Evolutionary conservation across 1,140 invertebrate species (phyloP).

Genomic region (Gyrodactylus bullatarudis): DNA sequence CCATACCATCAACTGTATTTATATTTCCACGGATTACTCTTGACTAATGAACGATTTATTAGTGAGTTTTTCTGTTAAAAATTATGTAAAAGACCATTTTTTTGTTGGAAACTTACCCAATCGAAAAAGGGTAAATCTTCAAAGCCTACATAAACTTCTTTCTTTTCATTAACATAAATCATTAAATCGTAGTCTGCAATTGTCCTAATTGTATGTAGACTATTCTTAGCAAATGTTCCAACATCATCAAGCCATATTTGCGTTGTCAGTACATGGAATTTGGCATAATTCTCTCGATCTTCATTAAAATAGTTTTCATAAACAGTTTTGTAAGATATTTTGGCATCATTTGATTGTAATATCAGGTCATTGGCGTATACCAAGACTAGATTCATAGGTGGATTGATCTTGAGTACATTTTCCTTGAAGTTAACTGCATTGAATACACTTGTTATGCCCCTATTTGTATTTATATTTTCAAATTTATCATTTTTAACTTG

Average conservation of each 20-base stretch:
- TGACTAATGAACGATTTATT: not conserved
- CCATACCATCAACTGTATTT: not conserved
- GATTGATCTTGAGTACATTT: too few relatives aligned
- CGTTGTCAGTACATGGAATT: not conserved
- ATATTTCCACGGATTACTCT: not conserved
- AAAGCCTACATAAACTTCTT: not conserved
- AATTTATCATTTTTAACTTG: too few relatives aligned
- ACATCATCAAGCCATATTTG: not conserved
- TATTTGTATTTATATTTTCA: too few relatives aligned
- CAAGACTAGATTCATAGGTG: not conserved
- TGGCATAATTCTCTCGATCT: not conserved
- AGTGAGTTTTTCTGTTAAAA: too few relatives aligned
- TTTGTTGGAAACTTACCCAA: not conserved
- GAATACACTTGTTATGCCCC: too few relatives aligned
- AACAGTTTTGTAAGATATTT: not conserved
- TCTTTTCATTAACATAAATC: not conserved
- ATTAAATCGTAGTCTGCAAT: not conserved
- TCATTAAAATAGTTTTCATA: not conserved
- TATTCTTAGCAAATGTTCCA: not conserved
- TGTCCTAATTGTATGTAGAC: not conserved
- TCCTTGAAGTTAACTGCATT: too few relatives aligned
- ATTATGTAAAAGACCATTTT: not conserved
- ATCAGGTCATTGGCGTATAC: not conserved
- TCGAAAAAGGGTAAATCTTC: not conserved
- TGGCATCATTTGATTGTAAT: not conserved